Conservation (phyloP, 2,113 vertebrate genomes). For the Centrocercus urophasianus region DNA sequence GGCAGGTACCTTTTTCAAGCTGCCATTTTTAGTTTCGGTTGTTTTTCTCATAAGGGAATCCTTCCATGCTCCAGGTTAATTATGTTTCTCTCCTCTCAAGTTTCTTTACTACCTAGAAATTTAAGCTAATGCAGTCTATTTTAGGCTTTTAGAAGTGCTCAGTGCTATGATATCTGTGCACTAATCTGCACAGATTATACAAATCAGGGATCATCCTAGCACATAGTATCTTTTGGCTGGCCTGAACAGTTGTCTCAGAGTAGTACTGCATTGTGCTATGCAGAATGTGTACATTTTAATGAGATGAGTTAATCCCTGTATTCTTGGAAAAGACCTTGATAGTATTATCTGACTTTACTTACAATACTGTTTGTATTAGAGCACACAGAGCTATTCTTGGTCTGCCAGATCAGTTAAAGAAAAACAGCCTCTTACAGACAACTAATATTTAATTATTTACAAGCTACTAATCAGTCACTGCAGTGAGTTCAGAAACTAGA, state of each 20-base stretch:
- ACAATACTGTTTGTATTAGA: neutral
- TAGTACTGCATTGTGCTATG: neutral
- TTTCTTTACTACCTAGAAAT: constrained; percentile 54
- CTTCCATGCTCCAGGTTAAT: constrained; percentile 46
- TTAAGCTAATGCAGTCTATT: constrained; percentile 49
- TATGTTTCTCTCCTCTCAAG: neutral
- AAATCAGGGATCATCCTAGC: constrained; percentile 13
- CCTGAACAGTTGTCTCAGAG: neutral
- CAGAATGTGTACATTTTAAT: constrained; percentile 17
- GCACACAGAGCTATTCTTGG: neutral
- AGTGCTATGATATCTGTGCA: neutral
- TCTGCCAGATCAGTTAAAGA: neutral
- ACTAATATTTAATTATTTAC: neutral
- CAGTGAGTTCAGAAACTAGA: neutral
- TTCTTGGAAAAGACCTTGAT: constrained; percentile 36
- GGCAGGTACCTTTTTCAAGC: neutral
- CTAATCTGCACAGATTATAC: neutral
- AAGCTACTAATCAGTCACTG: neutral
- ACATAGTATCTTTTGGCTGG: neutral
- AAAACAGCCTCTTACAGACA: neutral
- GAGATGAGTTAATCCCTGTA: constrained; percentile 32
- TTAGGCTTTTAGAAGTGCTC: neutral
- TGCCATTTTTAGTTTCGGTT: neutral
- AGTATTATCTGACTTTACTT: constrained; percentile 5
- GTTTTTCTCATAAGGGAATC: constrained; percentile 14